Percentiles rank a stretch among this genome's conserved stretches.
phyloP scores from a whole-genome alignment of 1,140 invertebrate genomes.

The Caenorhabditis tropicalis region DNA sequence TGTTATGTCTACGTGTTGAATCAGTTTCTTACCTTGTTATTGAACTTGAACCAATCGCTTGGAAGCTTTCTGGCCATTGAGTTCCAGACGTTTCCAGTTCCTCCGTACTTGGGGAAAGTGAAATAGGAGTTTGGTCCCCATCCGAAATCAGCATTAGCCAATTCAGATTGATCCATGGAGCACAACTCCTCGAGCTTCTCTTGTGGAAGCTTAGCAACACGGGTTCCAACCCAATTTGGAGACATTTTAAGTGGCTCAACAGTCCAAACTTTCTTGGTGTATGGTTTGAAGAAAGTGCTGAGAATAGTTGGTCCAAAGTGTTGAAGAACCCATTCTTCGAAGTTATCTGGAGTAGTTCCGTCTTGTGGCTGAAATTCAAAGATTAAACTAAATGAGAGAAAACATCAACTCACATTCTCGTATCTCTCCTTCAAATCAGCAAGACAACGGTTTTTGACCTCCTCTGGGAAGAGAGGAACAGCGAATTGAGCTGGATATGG shows the following conservation, averaged over 20 bases:
- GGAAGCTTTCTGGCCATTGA: conserved; percentile 67
- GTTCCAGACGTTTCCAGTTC: conserved; percentile 71
- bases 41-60: conserved; percentile 67
- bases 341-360: conserved; percentile 60
- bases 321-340: conserved; percentile 70
- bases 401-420: conserved; percentile 59
- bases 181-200: conserved; percentile 69
- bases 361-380: conserved; percentile 46
- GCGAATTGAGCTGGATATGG: conserved; percentile 72
- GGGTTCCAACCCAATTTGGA: conserved; percentile 68
- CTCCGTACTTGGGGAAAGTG: conserved; percentile 71
- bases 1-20: too few relatives aligned
- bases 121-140: conserved; percentile 71
- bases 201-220: conserved; percentile 70
- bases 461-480: conserved; percentile 70
- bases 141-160: conserved; percentile 70
- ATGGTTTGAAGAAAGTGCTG: conserved; percentile 71
- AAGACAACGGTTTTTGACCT: conserved; percentile 67
- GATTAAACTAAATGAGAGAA: neutral
- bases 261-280: conserved; percentile 71
- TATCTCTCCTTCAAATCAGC: conserved; percentile 70
- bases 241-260: conserved; percentile 70
- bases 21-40: conserved; percentile 61
- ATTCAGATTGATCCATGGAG: conserved; percentile 66
- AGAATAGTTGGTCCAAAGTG: conserved; percentile 71